Evolutionary conservation across 30 jellyfish, hydroid and myxozoan genomes (phyloP).

Genomic region (Mastigias papua): DNA sequence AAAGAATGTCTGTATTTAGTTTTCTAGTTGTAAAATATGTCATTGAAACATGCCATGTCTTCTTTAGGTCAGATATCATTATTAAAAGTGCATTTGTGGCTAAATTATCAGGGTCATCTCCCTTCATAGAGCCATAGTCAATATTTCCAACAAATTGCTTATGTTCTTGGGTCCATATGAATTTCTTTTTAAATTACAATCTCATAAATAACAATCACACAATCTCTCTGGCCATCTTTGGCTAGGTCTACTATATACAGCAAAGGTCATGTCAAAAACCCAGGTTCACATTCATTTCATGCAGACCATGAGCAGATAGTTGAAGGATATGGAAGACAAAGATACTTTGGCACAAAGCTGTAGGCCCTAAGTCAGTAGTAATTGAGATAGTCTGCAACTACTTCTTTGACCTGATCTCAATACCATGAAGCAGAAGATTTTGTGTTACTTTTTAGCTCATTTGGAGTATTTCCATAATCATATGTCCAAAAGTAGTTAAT

Average conservation of each 20-base stretch:
- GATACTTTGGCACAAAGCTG: background rate
- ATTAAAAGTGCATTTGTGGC: background rate
- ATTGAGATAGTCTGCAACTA: background rate
- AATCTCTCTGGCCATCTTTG: background rate
- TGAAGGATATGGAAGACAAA: background rate
- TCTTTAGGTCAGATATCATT: background rate
- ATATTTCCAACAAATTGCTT: too few relatives aligned
- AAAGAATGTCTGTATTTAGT: background rate
- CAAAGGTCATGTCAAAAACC: background rate
- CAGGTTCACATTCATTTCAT: background rate
- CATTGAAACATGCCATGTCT: background rate
- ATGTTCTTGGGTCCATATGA: background rate
- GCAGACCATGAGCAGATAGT: background rate
- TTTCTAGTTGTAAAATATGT: background rate
- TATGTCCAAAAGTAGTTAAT: background rate
- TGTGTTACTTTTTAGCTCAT: background rate
- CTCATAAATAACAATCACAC: background rate
- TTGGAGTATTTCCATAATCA: background rate
- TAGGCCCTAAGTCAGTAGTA: background rate
- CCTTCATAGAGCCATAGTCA: background rate
- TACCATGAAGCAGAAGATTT: background rate
- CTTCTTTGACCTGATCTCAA: background rate
- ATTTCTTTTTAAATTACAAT: background rate
- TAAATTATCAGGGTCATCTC: background rate
- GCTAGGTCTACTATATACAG: background rate